A percentile compares a stretch with the other conserved stretches of the same genome.
Conservation (phyloP, 1,140 invertebrate genomes). For the Lordiphosa stackelbergi region DNA sequence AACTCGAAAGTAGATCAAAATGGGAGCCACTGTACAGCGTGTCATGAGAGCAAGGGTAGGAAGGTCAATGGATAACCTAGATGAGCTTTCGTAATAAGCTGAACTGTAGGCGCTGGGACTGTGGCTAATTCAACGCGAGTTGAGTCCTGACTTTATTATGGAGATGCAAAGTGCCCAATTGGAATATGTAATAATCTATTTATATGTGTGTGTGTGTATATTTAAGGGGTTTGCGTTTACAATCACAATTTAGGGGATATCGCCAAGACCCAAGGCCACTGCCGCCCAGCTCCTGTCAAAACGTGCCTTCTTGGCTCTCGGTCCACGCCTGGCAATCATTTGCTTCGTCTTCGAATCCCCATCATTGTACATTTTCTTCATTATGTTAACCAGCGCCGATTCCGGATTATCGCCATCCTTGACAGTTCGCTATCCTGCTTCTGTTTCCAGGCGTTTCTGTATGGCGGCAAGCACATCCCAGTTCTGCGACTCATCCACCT, state of each 20-base stretch:
- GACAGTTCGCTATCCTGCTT: conserved; percentile 78
- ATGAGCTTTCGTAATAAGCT: no score
- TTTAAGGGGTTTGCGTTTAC: no score
- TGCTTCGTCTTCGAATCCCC: conserved; percentile 97
- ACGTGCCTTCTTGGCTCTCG: conserved; percentile 85
- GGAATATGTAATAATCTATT: no score
- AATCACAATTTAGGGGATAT: conserved; percentile 10
- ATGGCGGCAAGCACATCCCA: conserved; percentile 90
- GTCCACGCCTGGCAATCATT: conserved; percentile 93
- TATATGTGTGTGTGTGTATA: no score
- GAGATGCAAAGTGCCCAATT: no score
- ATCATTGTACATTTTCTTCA: conserved; percentile 98
- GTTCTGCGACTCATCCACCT: conserved; percentile 79
- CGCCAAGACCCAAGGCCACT: conserved; percentile 33
- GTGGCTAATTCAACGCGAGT: no score
- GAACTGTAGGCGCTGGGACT: no score
- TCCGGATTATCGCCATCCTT: conserved; percentile 76
- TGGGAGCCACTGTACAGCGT: no score
- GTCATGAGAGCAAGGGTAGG: no score
- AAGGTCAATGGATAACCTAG: no score
- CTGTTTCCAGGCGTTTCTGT: conserved; percentile 88
- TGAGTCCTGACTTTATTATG: no score
- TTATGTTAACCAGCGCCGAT: conserved; percentile 90
- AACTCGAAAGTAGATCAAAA: no score
- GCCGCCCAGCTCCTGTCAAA: conserved; percentile 24